phyloP scores from a whole-genome alignment of 1,140 invertebrate species.

The Homarus americanus region DNA sequence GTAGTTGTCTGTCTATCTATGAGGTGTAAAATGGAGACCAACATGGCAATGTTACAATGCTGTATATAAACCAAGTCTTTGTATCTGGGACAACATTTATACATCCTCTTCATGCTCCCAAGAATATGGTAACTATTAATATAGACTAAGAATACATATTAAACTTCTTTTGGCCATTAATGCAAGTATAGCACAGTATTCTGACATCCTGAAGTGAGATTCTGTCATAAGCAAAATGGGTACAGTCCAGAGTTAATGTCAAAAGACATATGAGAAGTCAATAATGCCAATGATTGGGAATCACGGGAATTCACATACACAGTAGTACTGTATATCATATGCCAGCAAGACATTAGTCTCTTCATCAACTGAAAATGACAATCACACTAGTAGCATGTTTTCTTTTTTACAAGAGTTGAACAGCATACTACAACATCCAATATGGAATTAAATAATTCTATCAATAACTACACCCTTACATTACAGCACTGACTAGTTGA shows the following conservation, averaged over 20 bases:
- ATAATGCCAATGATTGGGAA: slow-evolving; percentile 1
- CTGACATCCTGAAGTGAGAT: background rate
- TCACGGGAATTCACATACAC: background rate
- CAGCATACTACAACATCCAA: background rate
- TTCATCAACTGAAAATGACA: background rate
- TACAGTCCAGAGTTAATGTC: background rate
- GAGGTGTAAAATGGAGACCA: background rate
- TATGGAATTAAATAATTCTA: background rate
- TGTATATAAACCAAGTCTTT: background rate
- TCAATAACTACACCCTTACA: background rate
- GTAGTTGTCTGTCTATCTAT: background rate
- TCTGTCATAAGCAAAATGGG: background rate
- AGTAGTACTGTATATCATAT: too few relatives aligned
- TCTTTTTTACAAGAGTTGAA: background rate
- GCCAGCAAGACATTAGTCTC: background rate
- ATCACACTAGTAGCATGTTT: background rate
- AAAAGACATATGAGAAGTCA: background rate
- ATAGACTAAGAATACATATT: background rate
- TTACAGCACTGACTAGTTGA: slow-evolving; percentile 25
- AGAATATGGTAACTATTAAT: background rate
- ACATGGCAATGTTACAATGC: background rate
- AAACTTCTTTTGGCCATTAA: background rate
- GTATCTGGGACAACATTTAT: background rate
- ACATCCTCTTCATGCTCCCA: background rate
- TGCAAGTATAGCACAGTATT: background rate